Evolutionary conservation across 2,113 vertebrate genomes (phyloP), one percentile per base, ranked within the genome.

Genomic region (Mesocricetus auratus): DNA sequence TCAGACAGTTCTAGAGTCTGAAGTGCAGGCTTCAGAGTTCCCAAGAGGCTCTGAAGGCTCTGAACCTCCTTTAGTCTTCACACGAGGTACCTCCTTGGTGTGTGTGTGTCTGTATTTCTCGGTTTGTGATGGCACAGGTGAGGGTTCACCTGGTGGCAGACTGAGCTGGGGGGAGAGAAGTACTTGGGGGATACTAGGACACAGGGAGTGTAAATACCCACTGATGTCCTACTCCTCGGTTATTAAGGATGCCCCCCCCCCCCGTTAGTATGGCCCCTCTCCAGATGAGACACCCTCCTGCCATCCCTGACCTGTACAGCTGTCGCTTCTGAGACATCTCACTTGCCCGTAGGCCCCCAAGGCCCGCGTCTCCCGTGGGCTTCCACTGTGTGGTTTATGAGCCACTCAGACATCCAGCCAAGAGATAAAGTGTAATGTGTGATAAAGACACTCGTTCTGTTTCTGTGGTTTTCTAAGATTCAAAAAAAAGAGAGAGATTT

Each of bases 61-160:
- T 77, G 74, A 50, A 50, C 36, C 36, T 12, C 22, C 53, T 74
- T 56, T 36, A n/a, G 7, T 9, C 1, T 7, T 1, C 60, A n/a
- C 1, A 0, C 0, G 4, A 21, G 13, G 0, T 3, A 5, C 53
- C 7, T 5, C 33, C 71, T 42, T 0, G 0, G 22, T 17, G n/a
- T 0, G 2, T 45, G 21, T 45, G 36, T 26, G 33, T 66, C 68
- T n/a, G 6, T 1, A 22, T 9, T 16, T 60, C 12, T 42, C 10
- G 26, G 15, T 8, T 78, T 5, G 11, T 7, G 1, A 39, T 75
- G 36, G 24, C 90, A 8, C 6, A 0, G 50, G 11, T 31, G 11
- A 21, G 22, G n/a, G 56, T 26, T 64, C 21, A 7, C 4, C 9
- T 9, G 36, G 33, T 13, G 58, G 0, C 31, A 0, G 5, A 29